Evolutionary conservation across 1,140 invertebrate species (phyloP).

Genomic region (Adoxophyes honmai): DNA sequence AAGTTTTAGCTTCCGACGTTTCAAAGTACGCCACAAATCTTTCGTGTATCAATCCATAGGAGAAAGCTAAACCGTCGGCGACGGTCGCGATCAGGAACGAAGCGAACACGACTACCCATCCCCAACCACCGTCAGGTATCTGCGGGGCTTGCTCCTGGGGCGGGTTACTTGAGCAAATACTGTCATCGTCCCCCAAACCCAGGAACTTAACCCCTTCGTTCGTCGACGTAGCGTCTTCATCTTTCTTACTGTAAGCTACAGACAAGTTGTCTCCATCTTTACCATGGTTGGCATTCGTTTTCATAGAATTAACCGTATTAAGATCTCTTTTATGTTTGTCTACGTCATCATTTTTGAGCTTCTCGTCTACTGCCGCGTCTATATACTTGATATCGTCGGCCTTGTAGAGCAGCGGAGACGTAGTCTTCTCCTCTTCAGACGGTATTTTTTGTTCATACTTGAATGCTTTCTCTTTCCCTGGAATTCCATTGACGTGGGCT

Average conservation of each 20-base stretch:
- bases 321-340: constrained; percentile 53
- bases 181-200: constrained; percentile 73
- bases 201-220: constrained; percentile 74
- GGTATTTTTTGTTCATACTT: constrained; percentile 61
- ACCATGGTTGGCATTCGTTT: constrained; percentile 39
- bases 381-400: constrained; percentile 56
- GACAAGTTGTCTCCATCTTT: constrained; percentile 38
- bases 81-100: constrained; percentile 92
- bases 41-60: constrained; percentile 92
- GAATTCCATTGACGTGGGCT: constrained; percentile 61
- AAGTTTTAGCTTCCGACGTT: constrained; percentile 87
- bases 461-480: constrained; percentile 57
- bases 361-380: constrained; percentile 48
- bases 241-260: constrained; percentile 57
- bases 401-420: constrained; percentile 57
- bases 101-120: constrained; percentile 93
- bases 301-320: constrained; percentile 61
- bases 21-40: constrained; percentile 90
- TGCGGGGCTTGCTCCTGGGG: constrained; percentile 70
- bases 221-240: constrained; percentile 51
- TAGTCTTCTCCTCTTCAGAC: constrained; percentile 71
- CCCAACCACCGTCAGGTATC: constrained; percentile 87
- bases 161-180: constrained; percentile 69
- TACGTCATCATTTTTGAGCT: constrained; percentile 36
- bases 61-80: constrained; percentile 95